Evolutionary conservation across 2,113 vertebrate genomes (phyloP).

Genomic region (Malurus elegans): DNA sequence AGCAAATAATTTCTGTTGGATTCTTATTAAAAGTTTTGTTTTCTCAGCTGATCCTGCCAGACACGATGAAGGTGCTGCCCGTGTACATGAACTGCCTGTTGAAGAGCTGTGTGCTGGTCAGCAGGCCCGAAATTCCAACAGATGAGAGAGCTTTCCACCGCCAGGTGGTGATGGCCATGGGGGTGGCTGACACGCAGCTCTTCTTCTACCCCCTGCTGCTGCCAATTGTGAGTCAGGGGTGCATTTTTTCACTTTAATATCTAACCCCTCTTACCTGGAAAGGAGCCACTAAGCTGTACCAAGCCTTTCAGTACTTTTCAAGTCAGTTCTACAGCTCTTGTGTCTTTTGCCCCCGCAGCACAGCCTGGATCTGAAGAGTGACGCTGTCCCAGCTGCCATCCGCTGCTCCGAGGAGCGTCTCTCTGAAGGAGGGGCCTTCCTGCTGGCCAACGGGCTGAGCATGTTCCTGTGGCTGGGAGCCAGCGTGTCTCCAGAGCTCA

Average conservation of each 20-base stretch:
- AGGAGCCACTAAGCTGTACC: background rate
- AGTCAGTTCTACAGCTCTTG: rapidly evolving
- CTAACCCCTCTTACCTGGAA: background rate
- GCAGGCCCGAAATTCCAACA: constrained; percentile 81
- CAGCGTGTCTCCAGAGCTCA: constrained; percentile 80
- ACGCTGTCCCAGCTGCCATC: constrained; percentile 69
- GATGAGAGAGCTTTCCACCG: constrained; percentile 86
- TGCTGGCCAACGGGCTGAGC: constrained; percentile 85
- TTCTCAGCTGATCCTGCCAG: constrained; percentile 88
- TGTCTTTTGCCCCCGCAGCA: constrained; percentile 69
- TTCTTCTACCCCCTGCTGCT: constrained; percentile 90
- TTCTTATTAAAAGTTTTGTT: background rate
- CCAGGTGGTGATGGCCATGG: constrained; percentile 86
- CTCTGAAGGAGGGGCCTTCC: constrained; percentile 83
- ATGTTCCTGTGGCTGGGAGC: constrained; percentile 92
- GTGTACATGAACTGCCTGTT: constrained; percentile 92
- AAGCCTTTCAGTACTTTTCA: background rate
- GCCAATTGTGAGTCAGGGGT: constrained; percentile 79
- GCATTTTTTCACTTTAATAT: background rate
- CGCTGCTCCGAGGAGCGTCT: constrained; percentile 91
- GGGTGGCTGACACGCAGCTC: constrained; percentile 87
- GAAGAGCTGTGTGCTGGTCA: constrained; percentile 83
- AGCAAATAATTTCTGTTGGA: background rate
- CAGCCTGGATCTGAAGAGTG: constrained; percentile 76
- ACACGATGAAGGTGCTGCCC: constrained; percentile 93